A percentile compares a stretch with the other conserved stretches of the same genome.
Conservation (phyloP, 2,113 vertebrate genomes). For the Spilogale gracilis region DNA sequence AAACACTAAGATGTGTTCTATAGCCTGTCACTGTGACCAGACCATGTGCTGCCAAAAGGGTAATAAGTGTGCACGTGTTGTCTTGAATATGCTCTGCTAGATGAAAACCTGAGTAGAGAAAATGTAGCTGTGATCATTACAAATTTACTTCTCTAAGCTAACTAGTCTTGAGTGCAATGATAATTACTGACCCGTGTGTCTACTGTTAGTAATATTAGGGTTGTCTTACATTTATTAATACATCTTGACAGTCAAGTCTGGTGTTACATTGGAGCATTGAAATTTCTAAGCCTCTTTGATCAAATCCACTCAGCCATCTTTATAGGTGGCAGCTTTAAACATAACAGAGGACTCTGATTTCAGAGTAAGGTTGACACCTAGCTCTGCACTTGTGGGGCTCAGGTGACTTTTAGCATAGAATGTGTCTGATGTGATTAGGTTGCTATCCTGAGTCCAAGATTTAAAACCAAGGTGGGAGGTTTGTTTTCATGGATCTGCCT, state of each 20-base stretch:
- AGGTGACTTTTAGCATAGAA: constrained; percentile 20
- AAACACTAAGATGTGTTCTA: constrained; percentile 76
- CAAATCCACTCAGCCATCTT: constrained; percentile 15
- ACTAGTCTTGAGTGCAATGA: background rate
- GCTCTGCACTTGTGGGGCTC: constrained; percentile 6
- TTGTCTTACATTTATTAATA: constrained; percentile 65
- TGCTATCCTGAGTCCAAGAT: constrained; percentile 7
- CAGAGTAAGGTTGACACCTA: constrained; percentile 42
- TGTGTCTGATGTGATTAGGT: constrained; percentile 33
- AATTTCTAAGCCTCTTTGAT: constrained; percentile 48
- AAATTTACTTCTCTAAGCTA: background rate
- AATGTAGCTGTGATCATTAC: background rate
- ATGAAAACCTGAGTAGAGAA: constrained; percentile 13
- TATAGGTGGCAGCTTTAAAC: constrained; percentile 46
- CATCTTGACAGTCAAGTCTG: constrained; percentile 43
- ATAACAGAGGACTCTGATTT: constrained; percentile 54
- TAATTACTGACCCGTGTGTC: constrained; percentile 44
- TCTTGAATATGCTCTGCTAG: constrained; percentile 45
- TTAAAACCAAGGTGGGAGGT: background rate
- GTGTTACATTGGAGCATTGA: background rate
- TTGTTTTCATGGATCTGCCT: constrained; percentile 42
- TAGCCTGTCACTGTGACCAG: constrained; percentile 62
- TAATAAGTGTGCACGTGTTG: constrained; percentile 68
- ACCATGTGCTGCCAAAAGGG: constrained; percentile 73
- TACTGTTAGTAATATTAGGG: constrained; percentile 61